phyloP scores from a whole-genome alignment of 2,888 invertebrate genomes.

The Fabriciana adippe region DNA sequence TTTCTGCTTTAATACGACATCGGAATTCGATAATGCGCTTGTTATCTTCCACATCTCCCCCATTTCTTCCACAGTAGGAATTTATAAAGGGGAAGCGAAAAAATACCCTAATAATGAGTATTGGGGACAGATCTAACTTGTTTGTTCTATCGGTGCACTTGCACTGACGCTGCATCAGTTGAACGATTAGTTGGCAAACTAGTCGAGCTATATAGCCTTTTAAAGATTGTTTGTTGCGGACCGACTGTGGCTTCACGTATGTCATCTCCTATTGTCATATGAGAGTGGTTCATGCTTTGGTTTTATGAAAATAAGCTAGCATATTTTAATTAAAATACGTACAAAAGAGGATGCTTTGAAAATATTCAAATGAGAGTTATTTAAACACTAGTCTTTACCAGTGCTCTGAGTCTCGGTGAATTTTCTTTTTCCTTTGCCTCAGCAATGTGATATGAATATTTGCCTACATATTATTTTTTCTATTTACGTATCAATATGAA shows the following conservation, averaged over 20 bases:
- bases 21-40: conserved; percentile 78
- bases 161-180: conserved; percentile 21
- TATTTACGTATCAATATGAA: conserved; percentile 3
- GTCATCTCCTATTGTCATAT: conserved; percentile 44
- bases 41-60: conserved; percentile 74
- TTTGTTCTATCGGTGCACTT: conserved; percentile 44
- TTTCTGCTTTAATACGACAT: conserved; percentile 73
- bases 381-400: conserved; percentile 28
- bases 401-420: conserved; percentile 11
- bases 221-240: conserved; percentile 33
- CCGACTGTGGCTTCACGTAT: conserved; percentile 38
- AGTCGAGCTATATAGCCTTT: conserved; percentile 33
- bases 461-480: conserved; percentile 3
- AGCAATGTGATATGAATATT: conserved; percentile 6
- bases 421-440: conserved; percentile 24
- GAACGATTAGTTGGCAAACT: conserved; percentile 26
- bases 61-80: conserved; percentile 50
- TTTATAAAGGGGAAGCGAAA: conserved; percentile 73
- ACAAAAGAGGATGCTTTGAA: conserved; percentile 37
- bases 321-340: conserved; percentile 40
- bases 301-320: conserved; percentile 40
- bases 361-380: conserved; percentile 33
- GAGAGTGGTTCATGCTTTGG: conserved; percentile 40
- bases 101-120: conserved; percentile 78
- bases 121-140: conserved; percentile 61